A percentile compares a stretch with the other conserved stretches of the same genome.
Evolutionary conservation across 2,113 vertebrate genomes (phyloP).

Genomic region (Rhinoderma darwinii): DNA sequence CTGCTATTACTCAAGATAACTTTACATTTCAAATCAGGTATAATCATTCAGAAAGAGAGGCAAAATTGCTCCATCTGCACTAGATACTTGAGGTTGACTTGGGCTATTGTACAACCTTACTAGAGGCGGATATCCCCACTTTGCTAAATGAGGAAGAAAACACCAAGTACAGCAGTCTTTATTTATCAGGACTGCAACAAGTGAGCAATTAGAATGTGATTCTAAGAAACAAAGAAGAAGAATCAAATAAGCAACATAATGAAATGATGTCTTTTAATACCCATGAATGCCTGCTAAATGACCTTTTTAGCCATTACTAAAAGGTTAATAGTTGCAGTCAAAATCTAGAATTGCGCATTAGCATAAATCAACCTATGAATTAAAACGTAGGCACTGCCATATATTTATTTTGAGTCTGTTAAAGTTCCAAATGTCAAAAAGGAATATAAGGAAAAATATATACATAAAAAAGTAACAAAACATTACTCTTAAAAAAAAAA

Average conservation of each 20-base stretch:
- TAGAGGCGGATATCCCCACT: background rate
- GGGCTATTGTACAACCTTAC: background rate
- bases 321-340: background rate
- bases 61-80: background rate
- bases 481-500: no score
- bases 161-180: background rate
- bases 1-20: background rate
- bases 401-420: background rate
- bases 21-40: conserved; percentile 8
- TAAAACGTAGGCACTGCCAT: background rate
- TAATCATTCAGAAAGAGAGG: background rate
- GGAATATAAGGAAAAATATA: background rate
- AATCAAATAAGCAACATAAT: background rate
- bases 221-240: background rate
- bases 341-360: background rate
- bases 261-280: background rate
- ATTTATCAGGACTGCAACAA: background rate
- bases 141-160: background rate
- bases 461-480: no score
- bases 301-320: background rate
- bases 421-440: background rate
- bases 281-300: background rate
- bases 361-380: background rate
- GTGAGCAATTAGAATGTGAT: background rate
- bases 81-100: background rate